Evolutionary conservation across 92 coral and sea anemone genomes (phyloP).

Genomic region (Diadumene lineata): DNA sequence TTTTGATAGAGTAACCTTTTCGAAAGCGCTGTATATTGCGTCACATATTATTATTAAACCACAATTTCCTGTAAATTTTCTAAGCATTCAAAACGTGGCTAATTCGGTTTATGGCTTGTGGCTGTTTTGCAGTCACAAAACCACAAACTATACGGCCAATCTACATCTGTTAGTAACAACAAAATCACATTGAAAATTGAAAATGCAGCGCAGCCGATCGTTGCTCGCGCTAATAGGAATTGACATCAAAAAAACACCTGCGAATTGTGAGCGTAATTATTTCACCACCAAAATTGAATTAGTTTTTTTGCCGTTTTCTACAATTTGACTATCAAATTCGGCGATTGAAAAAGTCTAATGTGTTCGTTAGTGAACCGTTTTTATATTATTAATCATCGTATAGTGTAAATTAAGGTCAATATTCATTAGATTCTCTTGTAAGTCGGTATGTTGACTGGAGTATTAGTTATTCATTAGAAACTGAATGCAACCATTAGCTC

Average conservation of each 20-base stretch:
- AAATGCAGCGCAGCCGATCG: neutral
- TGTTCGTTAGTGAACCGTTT: neutral
- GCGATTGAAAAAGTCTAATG: neutral
- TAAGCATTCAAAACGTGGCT: neutral
- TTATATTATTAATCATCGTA: neutral
- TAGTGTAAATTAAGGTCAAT: neutral
- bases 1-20: too few species aligned
- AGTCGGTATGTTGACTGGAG: neutral
- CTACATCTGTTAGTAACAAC: constrained; percentile 2
- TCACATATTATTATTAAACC: too few species aligned
- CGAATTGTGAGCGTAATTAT: neutral
- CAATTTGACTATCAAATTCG: neutral
- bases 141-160: neutral
- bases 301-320: neutral
- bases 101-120: neutral
- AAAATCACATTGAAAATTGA: constrained; percentile 3
- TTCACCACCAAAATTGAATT: constrained; percentile 7
- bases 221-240: neutral
- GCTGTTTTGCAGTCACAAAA: neutral
- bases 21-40: neutral
- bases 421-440: neutral
- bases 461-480: neutral
- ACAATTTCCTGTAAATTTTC: neutral
- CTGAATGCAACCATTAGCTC: constrained; percentile 6
- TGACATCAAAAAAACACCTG: neutral